Conservation (phyloP, 2,797 vertebrate species). For the Sibirionetta formosa region DNA sequence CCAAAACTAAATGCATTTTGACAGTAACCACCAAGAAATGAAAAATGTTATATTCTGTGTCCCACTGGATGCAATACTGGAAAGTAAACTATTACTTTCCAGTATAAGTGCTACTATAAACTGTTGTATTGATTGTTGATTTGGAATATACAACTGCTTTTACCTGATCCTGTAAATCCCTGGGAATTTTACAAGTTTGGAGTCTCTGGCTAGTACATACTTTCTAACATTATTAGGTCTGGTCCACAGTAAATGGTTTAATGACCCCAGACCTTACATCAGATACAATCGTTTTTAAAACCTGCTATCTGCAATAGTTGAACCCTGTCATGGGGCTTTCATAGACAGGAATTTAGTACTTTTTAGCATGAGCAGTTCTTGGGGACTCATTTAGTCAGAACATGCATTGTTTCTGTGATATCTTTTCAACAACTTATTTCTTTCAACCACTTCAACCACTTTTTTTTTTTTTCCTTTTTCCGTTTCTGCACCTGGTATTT, state of each 20-base stretch:
- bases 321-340: neutral
- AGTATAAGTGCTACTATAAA: neutral
- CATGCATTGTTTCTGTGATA: neutral
- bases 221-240: neutral
- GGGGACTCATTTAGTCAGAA: neutral
- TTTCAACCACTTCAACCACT: no score
- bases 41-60: neutral
- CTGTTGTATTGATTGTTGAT: neutral
- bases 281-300: neutral
- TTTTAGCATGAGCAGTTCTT: neutral
- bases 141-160: neutral
- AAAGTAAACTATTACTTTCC: neutral
- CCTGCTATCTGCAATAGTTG: neutral
- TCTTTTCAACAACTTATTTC: neutral
- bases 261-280: neutral
- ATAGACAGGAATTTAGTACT: neutral
- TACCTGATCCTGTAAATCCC: neutral
- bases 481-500: neutral
- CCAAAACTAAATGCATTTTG: constrained; percentile 45
- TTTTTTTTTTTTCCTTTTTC: accelerated
- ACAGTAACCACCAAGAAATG: constrained; percentile 55
- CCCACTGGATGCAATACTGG: neutral
- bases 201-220: neutral
- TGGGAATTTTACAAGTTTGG: neutral
- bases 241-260: neutral